A percentile compares a stretch with the other conserved stretches of the same genome.
Evolutionary conservation across 2,797 vertebrate species (phyloP).

Genomic region (Leontopithecus rosalia): DNA sequence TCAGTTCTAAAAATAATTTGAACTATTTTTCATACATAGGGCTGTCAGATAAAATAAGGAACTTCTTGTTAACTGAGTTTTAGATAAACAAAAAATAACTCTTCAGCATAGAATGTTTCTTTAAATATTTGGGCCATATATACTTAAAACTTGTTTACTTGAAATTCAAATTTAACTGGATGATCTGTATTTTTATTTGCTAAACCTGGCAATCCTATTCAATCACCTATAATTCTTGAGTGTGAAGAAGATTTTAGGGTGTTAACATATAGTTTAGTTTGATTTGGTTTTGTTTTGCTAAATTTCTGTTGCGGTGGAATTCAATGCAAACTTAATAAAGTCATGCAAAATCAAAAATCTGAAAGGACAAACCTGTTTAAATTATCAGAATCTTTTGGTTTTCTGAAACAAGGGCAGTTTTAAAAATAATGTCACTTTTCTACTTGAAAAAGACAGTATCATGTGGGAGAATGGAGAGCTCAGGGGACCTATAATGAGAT

Average conservation of each 20-base stretch:
- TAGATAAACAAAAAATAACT: neutral
- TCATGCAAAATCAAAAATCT: conserved; percentile 34
- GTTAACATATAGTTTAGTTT: neutral
- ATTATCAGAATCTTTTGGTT: conserved; percentile 62
- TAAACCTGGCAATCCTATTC: neutral
- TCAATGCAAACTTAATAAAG: conserved; percentile 57
- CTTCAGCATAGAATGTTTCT: neutral
- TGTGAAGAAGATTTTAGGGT: neutral
- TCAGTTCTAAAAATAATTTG: conserved; percentile 58
- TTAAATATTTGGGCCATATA: neutral
- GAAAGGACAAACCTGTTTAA: conserved; percentile 72
- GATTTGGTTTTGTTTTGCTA: conserved; percentile 50
- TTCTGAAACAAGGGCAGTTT: conserved; percentile 73
- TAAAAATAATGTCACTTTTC: conserved; percentile 71
- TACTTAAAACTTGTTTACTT: neutral
- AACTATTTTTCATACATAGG: conserved; percentile 60
- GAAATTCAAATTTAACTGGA: neutral
- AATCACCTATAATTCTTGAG: neutral
- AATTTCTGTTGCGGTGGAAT: conserved; percentile 43
- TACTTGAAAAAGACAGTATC: conserved; percentile 61
- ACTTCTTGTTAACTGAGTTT: conserved; percentile 7
- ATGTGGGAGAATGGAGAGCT: conserved; percentile 66
- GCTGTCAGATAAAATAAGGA: neutral
- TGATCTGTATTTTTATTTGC: conserved; percentile 33
- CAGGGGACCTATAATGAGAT: conserved; percentile 61